These are phyloP conservation scores for Panonychus citri DNA, from an alignment of 1,140 invertebrate species.

Conservation along the genomic window DNA sequence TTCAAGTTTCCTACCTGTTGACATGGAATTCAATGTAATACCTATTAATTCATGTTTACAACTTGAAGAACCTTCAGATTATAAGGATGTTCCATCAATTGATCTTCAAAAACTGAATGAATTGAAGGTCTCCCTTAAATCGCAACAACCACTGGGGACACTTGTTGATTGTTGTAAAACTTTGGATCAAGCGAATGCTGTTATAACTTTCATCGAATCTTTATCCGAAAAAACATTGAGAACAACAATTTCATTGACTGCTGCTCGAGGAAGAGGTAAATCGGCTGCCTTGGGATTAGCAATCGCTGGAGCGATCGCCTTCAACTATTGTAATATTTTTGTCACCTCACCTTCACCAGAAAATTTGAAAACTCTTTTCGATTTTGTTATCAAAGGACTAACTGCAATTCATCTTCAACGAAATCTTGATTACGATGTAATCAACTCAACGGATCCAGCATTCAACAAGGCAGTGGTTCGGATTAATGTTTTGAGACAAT, in stretches of 20 bases:
- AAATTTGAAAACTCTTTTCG: constrained; percentile 92
- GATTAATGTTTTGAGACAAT: constrained; percentile 67
- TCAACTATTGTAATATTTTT: constrained; percentile 92
- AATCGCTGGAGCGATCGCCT: constrained; percentile 39
- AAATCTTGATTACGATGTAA: constrained; percentile 80
- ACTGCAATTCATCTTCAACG: constrained; percentile 66
- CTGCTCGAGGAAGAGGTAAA: constrained; percentile 87
- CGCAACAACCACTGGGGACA: constrained; percentile 63
- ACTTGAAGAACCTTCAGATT: constrained; percentile 43
- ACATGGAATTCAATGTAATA: constrained; percentile 74
- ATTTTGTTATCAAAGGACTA: constrained; percentile 91
- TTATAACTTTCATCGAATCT: constrained; percentile 81
- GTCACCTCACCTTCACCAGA: constrained; percentile 94
- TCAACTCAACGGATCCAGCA: constrained; percentile 87
- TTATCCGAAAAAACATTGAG: constrained; percentile 74
- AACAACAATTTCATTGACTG: constrained; percentile 80
- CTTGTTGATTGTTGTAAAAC: constrained; percentile 81
- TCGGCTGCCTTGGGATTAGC: constrained; percentile 90
- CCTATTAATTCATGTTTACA: constrained; percentile 73
- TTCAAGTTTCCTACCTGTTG: constrained; percentile 55
- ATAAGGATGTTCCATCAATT: constrained; percentile 13
- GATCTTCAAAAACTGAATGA: constrained; percentile 29
- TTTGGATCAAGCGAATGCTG: constrained; percentile 60
- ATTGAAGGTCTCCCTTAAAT: constrained; percentile 45
- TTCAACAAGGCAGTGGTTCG: constrained; percentile 88